phyloP scores from a whole-genome alignment of 2,797 vertebrate genomes.

The Carapus acus region DNA sequence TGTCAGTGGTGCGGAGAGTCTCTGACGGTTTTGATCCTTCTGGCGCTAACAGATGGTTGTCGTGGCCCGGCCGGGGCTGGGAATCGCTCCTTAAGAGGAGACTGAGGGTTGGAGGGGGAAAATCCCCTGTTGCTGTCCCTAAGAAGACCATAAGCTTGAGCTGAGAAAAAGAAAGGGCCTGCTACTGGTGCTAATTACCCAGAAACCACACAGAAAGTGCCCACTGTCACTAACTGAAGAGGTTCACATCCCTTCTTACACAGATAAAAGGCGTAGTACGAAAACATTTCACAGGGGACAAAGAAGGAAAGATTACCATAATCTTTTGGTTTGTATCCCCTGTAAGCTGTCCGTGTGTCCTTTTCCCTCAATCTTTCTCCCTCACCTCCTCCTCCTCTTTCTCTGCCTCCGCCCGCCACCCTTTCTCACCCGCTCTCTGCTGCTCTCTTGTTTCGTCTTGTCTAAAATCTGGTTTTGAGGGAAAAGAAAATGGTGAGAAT shows the following conservation, averaged over 20 bases:
- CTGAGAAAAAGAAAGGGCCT: conserved; percentile 97
- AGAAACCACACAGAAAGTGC: conserved; percentile 99
- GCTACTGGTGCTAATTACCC: conserved; percentile 99
- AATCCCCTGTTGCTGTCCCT: conserved; percentile 94
- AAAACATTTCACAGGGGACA: conserved; percentile 99
- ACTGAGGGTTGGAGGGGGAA: conserved; percentile 77
- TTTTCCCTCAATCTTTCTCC: conserved; percentile 62
- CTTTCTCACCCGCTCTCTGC: conserved; percentile 48
- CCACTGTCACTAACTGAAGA: conserved; percentile 97
- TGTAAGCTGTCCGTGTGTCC: conserved; percentile 96
- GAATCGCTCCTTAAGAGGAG: conserved; percentile 81
- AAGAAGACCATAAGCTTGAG: conserved; percentile 99
- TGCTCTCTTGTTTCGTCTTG: conserved; percentile 68
- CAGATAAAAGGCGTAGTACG: conserved; percentile 99
- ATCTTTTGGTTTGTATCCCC: conserved; percentile 98
- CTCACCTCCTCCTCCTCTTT: conserved; percentile 50
- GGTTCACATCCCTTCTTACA: conserved; percentile 98
- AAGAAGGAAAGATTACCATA: conserved; percentile 98
- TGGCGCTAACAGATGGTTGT: conserved; percentile 94
- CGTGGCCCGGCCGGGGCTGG: conserved; percentile 79
- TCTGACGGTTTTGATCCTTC: conserved; percentile 86
- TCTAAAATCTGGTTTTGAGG: conserved; percentile 89
- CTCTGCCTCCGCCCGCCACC: conserved; percentile 50
- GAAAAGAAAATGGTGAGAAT: conserved; percentile 81
- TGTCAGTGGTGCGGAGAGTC: conserved; percentile 71